phyloP scores from a whole-genome alignment of 2,113 vertebrate species.

The Pipa parva region DNA sequence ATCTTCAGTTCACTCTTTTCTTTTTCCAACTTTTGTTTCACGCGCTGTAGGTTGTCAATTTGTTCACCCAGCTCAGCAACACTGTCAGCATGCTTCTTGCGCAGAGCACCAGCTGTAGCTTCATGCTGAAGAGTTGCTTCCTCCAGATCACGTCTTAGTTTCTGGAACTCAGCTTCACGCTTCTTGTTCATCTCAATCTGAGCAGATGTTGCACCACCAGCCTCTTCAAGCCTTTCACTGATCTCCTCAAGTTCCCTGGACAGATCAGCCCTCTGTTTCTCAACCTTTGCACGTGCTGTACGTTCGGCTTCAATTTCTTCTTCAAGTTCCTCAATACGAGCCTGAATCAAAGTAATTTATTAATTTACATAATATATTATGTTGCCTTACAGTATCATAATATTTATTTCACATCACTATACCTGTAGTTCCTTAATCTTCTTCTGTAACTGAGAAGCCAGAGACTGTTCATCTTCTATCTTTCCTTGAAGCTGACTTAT shows the following conservation, averaged over 20 bases:
- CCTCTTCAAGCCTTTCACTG: conserved; percentile 79
- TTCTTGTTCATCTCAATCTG: conserved; percentile 76
- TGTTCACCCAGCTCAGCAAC: conserved; percentile 50
- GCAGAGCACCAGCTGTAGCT: conserved; percentile 45
- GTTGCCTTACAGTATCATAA: not conserved
- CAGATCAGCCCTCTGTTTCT: conserved; percentile 58
- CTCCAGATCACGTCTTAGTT: conserved; percentile 64
- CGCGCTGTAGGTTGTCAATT: conserved; percentile 63
- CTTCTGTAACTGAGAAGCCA: conserved; percentile 72
- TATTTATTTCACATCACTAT: not conserved
- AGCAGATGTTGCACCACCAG: conserved; percentile 71
- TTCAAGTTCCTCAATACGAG: conserved; percentile 59
- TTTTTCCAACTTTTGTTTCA: conserved; percentile 61
- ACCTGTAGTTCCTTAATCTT: conserved; percentile 72
- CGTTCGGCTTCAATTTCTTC: conserved; percentile 59
- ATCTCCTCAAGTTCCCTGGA: conserved; percentile 70
- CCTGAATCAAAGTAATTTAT: conserved; percentile 40
- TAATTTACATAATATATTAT: not conserved
- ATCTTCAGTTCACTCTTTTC: conserved; percentile 56
- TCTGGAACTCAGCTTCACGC: conserved; percentile 63
- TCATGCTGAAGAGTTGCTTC: conserved; percentile 69
- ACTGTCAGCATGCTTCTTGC: conserved; percentile 57
- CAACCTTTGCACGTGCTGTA: conserved; percentile 45
- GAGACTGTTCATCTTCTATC: conserved; percentile 69
- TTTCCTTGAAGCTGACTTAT: conserved; percentile 67